Evolutionary conservation across 1,140 invertebrate species (phyloP).

Genomic region (Thaumatotibia leucotreta): DNA sequence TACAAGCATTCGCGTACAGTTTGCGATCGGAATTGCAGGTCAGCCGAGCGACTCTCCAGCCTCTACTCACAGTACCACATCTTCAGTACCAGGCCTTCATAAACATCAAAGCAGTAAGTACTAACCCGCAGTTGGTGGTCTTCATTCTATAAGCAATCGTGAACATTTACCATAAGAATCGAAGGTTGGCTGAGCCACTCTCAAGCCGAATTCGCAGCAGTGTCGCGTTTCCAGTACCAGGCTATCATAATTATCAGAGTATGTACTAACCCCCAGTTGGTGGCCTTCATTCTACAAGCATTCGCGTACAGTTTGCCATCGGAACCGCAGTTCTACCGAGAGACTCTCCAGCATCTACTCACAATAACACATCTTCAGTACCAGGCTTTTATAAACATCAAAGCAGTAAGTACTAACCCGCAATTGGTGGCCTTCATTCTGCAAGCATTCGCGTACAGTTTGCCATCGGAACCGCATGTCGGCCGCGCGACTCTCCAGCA

Average conservation of each 20-base stretch:
- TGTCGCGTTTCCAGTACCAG: too few species aligned
- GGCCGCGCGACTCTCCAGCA: constrained; percentile 93
- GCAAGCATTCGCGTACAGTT: constrained; percentile 93
- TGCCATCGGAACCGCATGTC: constrained; percentile 94
- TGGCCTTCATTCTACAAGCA: constrained; percentile 94
- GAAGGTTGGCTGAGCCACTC: too few species aligned
- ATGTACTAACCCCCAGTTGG: constrained; percentile 90
- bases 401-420: constrained; percentile 82
- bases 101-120: too few species aligned
- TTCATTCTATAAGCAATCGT: constrained; percentile 95
- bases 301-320: constrained; percentile 94
- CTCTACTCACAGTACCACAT: too few species aligned
- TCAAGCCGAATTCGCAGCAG: too few species aligned
- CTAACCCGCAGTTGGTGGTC: constrained; percentile 92
- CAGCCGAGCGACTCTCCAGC: constrained; percentile 89
- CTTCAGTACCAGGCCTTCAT: not conserved
- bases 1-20: constrained; percentile 94
- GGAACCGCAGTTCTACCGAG: constrained; percentile 93
- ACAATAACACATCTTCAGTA: too few species aligned
- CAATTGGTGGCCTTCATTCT: constrained; percentile 95
- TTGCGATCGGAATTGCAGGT: constrained; percentile 95
- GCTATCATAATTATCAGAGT: not conserved
- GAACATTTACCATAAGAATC: constrained; percentile 94
- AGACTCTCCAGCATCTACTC: constrained; percentile 89
- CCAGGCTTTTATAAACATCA: not conserved